Evolutionary conservation across 2,888 invertebrate species (phyloP), one percentile per base, ranked within the genome.

Genomic region (Drosophila austrosaltans): DNA sequence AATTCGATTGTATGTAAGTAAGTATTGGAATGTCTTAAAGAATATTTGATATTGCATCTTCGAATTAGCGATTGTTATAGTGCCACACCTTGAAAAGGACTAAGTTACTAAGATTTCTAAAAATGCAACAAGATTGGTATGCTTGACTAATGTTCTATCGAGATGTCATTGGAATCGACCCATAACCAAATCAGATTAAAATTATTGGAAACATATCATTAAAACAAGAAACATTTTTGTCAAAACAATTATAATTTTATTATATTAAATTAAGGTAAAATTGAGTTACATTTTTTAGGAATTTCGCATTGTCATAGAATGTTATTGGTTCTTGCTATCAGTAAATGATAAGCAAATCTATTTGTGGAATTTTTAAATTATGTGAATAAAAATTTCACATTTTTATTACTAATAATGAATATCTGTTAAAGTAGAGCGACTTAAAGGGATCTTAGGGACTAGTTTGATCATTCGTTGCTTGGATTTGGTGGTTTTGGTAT

Each of bases 401-500:
- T 22, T 48, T 20, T 25, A 25, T 48, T 10, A 4, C 10, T 48
- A 25, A 48, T 10, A 4, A 25, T 25, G 16, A 25, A 25, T 12
- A 16, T 48, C 48, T 25, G 44, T 32, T 32, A 54, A 20, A 59
- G 68, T 58, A 53, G 32, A 58, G 28, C 53, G 8, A 63, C 25
- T 63, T 4, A 30, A 36, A 22, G 16, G 12, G 16, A 42, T 53
- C 56, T 53, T 40, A 32, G 42, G 10, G 12, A 28, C 61, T 66
- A 74, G 30, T 44, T 61, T 58, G 57, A 62, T 65, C 66, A 62
- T 39, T 81, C 36, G 28, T 57, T 44, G 40, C 44, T 58, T 10
- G 68, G 44, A 28, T 36, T 40, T 74, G 82, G 69, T 82, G 62
- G 68, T 70, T 73, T 69, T 64, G 60, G 66, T 22, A 32, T 44